phyloP scores from a whole-genome alignment of 2,113 vertebrate species.

The Sinosuthora webbiana region DNA sequence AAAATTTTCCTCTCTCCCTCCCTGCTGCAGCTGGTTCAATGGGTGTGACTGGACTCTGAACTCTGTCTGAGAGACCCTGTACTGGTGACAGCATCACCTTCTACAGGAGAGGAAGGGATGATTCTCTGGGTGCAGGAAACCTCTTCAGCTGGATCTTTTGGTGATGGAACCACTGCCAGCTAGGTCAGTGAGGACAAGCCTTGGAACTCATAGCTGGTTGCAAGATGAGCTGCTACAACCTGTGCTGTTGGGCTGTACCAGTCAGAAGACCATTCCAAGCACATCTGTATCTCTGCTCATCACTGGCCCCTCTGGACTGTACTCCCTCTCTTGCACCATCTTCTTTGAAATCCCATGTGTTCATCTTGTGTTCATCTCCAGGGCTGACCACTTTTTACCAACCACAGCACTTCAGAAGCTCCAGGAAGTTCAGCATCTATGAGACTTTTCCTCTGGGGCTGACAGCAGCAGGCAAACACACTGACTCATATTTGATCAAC shows the following conservation, averaged over 20 bases:
- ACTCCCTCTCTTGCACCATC: not conserved
- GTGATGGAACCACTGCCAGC: too few species aligned
- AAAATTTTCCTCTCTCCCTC: not conserved
- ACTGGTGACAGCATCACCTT: not conserved
- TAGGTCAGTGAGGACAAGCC: not conserved
- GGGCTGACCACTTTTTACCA: not conserved
- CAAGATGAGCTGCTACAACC: not conserved
- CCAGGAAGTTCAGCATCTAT: not conserved
- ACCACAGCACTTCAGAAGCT: not conserved
- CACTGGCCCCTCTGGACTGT: not conserved
- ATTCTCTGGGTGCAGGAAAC: not conserved
- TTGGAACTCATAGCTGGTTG: not conserved
- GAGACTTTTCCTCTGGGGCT: not conserved
- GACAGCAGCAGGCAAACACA: not conserved
- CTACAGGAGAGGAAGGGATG: not conserved
- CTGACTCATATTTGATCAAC: not conserved
- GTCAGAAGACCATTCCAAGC: not conserved
- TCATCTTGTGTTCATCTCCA: not conserved
- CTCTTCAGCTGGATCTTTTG: not conserved
- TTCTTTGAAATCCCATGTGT: not conserved
- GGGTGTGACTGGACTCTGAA: not conserved
- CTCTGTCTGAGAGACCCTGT: not conserved
- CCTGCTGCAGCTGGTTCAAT: not conserved
- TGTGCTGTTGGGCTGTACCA: not conserved
- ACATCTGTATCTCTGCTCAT: not conserved